Evolutionary conservation across 2,888 invertebrate species (phyloP).

Genomic region (Drosophila neonasuta): DNA sequence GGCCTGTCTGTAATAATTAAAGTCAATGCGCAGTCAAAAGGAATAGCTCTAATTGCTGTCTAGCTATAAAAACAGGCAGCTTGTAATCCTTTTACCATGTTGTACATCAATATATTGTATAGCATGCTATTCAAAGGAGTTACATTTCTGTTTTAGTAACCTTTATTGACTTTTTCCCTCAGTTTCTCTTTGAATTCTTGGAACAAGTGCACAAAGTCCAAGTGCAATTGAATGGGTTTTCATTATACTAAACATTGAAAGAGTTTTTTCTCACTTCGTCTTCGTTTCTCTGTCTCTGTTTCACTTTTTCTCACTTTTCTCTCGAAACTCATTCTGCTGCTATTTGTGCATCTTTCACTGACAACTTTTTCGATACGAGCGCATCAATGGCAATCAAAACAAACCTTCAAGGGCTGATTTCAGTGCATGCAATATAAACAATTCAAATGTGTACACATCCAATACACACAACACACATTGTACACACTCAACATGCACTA

Average conservation of each 20-base stretch:
- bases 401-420: slow-evolving; percentile 75
- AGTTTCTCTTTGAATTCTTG: not conserved
- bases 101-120: slow-evolving; percentile 11
- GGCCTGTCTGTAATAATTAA: not conserved
- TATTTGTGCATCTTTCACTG: slow-evolving; percentile 29
- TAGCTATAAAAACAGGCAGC: not conserved
- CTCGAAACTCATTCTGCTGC: not conserved
- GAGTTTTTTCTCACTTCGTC: slow-evolving; percentile 8
- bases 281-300: slow-evolving; percentile 11
- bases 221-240: slow-evolving; percentile 70
- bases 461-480: slow-evolving; percentile 12
- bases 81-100: slow-evolving; percentile 31
- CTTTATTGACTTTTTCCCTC: slow-evolving; percentile 14
- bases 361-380: slow-evolving; percentile 56
- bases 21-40: not conserved
- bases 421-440: slow-evolving; percentile 68
- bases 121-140: slow-evolving; percentile 25
- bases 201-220: slow-evolving; percentile 34
- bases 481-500: slow-evolving; percentile 2
- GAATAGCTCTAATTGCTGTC: slow-evolving; percentile 25
- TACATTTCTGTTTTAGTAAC: slow-evolving; percentile 13
- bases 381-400: slow-evolving; percentile 76
- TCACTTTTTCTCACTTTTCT: slow-evolving; percentile 1
- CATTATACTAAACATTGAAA: slow-evolving; percentile 58
- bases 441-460: slow-evolving; percentile 53